Percentiles rank a stretch among this genome's conserved stretches.
Conservation (phyloP, 2,888 invertebrate genomes). For the Acanthosepion esculentum region DNA sequence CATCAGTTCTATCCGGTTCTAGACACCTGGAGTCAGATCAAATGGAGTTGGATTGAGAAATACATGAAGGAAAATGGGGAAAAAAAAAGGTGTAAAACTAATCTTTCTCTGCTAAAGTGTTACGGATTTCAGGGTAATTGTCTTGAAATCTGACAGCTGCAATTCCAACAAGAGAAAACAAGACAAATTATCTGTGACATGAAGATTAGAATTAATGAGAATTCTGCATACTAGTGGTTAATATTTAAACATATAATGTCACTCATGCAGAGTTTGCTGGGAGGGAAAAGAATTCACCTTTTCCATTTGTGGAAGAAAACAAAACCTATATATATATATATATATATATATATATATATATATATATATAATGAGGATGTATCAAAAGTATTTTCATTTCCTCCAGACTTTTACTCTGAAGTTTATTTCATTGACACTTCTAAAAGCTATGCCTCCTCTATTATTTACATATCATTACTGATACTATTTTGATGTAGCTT, state of each 20-base stretch:
- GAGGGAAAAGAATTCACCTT: background rate
- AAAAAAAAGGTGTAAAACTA: background rate
- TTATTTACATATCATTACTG: no score
- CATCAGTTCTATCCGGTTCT: slow-evolving; percentile 4
- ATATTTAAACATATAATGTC: background rate
- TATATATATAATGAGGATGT: no score
- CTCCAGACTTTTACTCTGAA: no score
- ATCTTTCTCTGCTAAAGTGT: slow-evolving; percentile 4
- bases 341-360: no score
- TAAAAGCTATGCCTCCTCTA: no score
- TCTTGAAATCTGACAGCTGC: background rate
- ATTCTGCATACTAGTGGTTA: background rate
- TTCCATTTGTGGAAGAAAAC: no score
- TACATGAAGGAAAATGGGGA: background rate
- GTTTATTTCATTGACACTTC: no score
- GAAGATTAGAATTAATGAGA: slow-evolving; percentile 33
- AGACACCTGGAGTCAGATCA: slow-evolving; percentile 11
- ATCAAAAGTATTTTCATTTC: no score
- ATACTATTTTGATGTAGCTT: no score
- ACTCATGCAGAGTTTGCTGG: background rate
- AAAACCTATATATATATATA: no score
- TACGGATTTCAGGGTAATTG: background rate
- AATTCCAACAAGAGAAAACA: background rate
- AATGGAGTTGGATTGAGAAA: background rate
- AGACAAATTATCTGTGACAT: background rate